Percentiles rank a stretch among this genome's conserved stretches.
phyloP scores from a whole-genome alignment of 1,140 invertebrate genomes.

The Drosophila pseudoananassae region DNA sequence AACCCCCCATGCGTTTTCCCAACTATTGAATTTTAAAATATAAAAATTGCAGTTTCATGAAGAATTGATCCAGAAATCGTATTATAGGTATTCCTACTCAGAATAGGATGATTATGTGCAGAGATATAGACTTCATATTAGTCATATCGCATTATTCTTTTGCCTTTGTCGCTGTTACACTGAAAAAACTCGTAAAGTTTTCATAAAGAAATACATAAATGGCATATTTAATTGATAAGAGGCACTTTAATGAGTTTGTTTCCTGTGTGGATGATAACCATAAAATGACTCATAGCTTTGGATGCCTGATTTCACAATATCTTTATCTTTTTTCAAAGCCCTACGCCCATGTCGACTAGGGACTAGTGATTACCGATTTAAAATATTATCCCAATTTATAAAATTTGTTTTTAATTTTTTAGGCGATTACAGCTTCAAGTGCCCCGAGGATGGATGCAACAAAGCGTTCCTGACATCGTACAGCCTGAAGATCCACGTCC shows the following conservation, averaged over 20 bases:
- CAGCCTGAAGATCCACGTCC: conserved; percentile 96
- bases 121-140: too few relatives aligned
- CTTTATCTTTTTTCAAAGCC: background rate
- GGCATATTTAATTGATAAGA: background rate
- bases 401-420: background rate
- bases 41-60: too few relatives aligned
- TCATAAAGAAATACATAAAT: background rate
- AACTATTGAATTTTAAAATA: too few relatives aligned
- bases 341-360: background rate
- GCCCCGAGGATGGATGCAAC: conserved; percentile 93
- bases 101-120: too few relatives aligned
- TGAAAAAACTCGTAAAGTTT: background rate
- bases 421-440: conserved; percentile 98
- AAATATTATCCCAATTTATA: background rate
- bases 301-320: conserved; percentile 1
- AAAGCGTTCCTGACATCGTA: conserved; percentile 98
- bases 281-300: background rate
- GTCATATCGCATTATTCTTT: too few relatives aligned
- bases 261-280: background rate
- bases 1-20: too few relatives aligned
- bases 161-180: too few relatives aligned
- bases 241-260: background rate
- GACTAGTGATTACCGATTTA: too few relatives aligned
- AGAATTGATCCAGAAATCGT: too few relatives aligned
- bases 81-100: too few relatives aligned